Conservation (phyloP, 2,797 vertebrate genomes). For the Hylomyscus alleni region DNA sequence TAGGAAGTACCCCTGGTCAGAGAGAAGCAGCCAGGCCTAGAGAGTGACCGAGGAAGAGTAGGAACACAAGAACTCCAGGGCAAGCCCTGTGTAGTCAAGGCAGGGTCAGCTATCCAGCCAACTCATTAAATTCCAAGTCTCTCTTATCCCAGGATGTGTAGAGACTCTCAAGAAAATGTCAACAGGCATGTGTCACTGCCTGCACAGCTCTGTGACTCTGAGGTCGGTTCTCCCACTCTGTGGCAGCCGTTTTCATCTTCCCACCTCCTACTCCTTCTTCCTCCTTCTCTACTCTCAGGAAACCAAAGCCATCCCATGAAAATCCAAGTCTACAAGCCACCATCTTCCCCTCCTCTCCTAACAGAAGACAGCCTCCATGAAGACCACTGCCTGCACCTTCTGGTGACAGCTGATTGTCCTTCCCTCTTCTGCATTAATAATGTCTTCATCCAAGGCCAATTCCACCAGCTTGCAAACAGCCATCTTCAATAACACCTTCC, state of each 20-base stretch:
- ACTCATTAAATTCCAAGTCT: neutral
- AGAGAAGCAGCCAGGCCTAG: neutral
- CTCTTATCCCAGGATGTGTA: neutral
- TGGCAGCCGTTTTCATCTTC: neutral
- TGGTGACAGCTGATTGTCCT: neutral
- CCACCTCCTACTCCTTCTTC: neutral
- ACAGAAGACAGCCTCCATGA: neutral
- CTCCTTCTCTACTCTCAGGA: conserved; percentile 11
- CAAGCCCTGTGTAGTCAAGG: neutral
- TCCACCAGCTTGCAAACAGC: neutral
- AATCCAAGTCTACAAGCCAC: neutral
- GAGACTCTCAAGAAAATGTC: neutral
- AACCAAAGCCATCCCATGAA: neutral
- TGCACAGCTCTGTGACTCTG: neutral
- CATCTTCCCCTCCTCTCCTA: neutral
- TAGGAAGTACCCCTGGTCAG: neutral
- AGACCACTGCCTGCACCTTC: neutral
- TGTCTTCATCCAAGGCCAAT: neutral
- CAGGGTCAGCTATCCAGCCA: neutral
- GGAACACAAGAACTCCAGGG: neutral
- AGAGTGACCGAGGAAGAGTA: neutral
- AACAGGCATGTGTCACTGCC: neutral
- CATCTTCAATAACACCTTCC: neutral
- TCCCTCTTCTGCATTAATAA: neutral
- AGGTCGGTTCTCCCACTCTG: neutral